Percentiles rank a stretch among this genome's conserved stretches.
Conservation (phyloP, 2,113 vertebrate species). For the Gallinago media region DNA sequence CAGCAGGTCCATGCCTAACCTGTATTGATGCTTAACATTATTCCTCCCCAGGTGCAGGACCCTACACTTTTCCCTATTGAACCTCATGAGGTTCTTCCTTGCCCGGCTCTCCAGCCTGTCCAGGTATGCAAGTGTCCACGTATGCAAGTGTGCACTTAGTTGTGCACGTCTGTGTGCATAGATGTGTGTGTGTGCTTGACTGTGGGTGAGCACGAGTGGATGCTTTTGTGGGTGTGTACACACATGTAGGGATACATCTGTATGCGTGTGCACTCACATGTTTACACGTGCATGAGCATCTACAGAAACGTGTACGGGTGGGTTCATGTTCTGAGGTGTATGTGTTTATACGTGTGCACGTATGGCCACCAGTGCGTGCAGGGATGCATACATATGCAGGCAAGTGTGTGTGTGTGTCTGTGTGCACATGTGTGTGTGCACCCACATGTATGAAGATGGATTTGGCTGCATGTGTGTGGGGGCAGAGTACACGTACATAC, state of each 20-base stretch:
- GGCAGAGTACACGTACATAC: not conserved
- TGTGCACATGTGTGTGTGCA: accelerated
- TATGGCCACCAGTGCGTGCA: accelerated
- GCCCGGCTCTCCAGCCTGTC: too few species aligned
- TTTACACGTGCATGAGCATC: not conserved
- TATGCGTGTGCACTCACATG: too few species aligned
- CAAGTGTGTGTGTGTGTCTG: not conserved
- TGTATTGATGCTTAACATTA: too few species aligned
- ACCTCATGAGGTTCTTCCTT: too few species aligned
- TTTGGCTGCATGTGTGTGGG: accelerated
- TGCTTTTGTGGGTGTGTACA: not conserved
- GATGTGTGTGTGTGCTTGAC: too few species aligned
- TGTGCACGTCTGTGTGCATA: accelerated
- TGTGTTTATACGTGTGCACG: not conserved
- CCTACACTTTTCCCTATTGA: too few species aligned
- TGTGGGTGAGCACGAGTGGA: not conserved
- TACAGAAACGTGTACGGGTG: not conserved
- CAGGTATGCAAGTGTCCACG: too few species aligned
- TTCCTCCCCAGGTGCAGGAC: too few species aligned
- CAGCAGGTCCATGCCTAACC: too few species aligned
- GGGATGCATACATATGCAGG: too few species aligned
- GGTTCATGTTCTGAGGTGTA: not conserved
- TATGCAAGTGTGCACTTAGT: accelerated
- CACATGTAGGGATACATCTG: accelerated
- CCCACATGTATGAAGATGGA: not conserved